phyloP scores from a whole-genome alignment of 1,140 invertebrate genomes.

The Solenopsis invicta region DNA sequence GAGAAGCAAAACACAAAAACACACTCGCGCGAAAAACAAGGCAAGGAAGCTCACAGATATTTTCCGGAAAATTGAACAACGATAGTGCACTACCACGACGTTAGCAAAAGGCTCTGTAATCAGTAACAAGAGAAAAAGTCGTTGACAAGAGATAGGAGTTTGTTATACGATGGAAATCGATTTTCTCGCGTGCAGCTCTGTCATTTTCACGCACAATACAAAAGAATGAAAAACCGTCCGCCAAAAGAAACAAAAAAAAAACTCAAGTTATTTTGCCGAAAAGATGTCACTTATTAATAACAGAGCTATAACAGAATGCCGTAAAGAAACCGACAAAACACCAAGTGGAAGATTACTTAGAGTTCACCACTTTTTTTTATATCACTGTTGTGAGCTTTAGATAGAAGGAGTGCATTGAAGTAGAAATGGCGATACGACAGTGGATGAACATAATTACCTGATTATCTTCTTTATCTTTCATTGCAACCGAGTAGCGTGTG shows the following conservation, averaged over 20 bases:
- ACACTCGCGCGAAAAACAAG: slow-evolving; percentile 54
- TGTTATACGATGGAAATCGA: slow-evolving; percentile 51
- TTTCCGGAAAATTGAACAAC: slow-evolving; percentile 62
- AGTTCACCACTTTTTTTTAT: neutral
- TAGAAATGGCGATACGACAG: slow-evolving; percentile 19
- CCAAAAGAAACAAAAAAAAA: neutral
- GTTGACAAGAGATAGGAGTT: slow-evolving; percentile 45
- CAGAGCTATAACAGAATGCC: neutral
- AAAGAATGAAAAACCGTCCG: slow-evolving; percentile 22
- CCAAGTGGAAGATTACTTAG: slow-evolving; percentile 29
- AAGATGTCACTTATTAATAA: slow-evolving; percentile 18
- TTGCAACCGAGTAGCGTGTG: neutral
- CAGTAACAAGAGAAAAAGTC: slow-evolving; percentile 58
- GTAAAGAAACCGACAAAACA: slow-evolving; percentile 16
- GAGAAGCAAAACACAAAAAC: slow-evolving; percentile 57
- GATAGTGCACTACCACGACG: slow-evolving; percentile 39
- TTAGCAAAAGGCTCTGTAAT: slow-evolving; percentile 54
- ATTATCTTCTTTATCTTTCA: slow-evolving; percentile 19
- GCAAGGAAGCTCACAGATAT: slow-evolving; percentile 50
- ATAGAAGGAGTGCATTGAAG: slow-evolving; percentile 33
- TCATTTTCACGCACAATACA: slow-evolving; percentile 39
- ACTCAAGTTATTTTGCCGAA: slow-evolving; percentile 20
- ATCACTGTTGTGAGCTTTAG: neutral
- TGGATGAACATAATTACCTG: slow-evolving; percentile 21
- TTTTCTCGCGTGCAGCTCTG: slow-evolving; percentile 41